phyloP scores from a whole-genome alignment of 2,113 vertebrate species.

The Salvelinus namaycush region DNA sequence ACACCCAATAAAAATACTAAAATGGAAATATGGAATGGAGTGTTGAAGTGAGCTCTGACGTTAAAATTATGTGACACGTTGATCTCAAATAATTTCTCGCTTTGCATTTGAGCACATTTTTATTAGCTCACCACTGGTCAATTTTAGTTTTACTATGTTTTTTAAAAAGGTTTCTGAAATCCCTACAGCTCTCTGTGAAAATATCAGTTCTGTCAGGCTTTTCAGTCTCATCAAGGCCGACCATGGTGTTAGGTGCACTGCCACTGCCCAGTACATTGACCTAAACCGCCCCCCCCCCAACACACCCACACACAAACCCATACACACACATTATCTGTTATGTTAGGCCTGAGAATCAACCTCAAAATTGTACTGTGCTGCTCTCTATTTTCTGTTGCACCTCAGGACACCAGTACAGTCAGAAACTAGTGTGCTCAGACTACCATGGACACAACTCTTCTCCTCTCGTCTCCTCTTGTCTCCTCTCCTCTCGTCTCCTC shows the following conservation, averaged over 20 bases:
- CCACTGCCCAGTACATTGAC: not conserved
- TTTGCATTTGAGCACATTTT: slow-evolving; percentile 14
- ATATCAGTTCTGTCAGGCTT: slow-evolving; percentile 37
- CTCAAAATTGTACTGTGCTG: not conserved
- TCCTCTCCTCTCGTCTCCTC: no score
- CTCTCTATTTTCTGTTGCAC: not conserved
- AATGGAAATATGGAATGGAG: slow-evolving; percentile 30
- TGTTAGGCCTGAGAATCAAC: not conserved
- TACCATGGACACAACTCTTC: not conserved
- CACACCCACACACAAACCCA: not conserved
- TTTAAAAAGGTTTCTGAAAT: slow-evolving; percentile 23
- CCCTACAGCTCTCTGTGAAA: slow-evolving; percentile 33
- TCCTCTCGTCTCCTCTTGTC: no score
- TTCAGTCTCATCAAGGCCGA: slow-evolving; percentile 30
- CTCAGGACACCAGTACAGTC: not conserved
- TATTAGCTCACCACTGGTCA: slow-evolving; percentile 40
- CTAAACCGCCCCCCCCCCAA: not conserved
- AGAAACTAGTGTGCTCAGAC: not conserved
- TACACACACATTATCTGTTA: not conserved
- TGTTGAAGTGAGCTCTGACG: slow-evolving; percentile 30
- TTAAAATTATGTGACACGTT: slow-evolving; percentile 28
- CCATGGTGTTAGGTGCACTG: not conserved
- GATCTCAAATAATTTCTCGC: slow-evolving; percentile 22
- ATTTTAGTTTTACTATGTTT: slow-evolving; percentile 21
- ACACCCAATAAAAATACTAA: slow-evolving; percentile 43